phyloP scores from a whole-genome alignment of 2,113 vertebrate genomes.

The Meriones unguiculatus region DNA sequence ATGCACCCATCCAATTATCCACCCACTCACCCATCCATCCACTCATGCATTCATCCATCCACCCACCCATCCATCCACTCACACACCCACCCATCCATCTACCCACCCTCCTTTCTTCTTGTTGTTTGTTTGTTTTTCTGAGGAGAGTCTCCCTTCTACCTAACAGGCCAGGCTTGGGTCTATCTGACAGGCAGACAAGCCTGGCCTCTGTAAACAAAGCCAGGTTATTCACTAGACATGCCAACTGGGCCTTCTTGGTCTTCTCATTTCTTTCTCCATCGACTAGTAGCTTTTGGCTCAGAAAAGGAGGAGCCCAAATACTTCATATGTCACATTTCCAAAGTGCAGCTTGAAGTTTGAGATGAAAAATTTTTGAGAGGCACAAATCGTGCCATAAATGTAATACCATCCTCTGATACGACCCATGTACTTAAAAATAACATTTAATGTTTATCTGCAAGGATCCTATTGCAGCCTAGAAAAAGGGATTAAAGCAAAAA shows the following conservation, averaged over 20 bases:
- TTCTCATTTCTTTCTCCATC: not conserved
- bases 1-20: too few species aligned
- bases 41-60: too few species aligned
- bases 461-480: not conserved
- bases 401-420: not conserved
- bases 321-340: not conserved
- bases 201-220: not conserved
- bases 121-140: not conserved
- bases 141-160: not conserved
- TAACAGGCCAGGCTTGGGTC: not conserved
- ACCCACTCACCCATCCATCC: too few species aligned
- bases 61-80: too few species aligned
- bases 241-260: not conserved
- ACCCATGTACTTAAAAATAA: not conserved
- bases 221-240: not conserved
- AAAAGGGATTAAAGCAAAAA: conserved; percentile 45
- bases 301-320: not conserved
- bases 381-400: not conserved
- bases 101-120: not conserved
- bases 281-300: not conserved
- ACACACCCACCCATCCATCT: not conserved
- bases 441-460: not conserved
- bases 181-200: not conserved
- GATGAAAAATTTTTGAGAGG: not conserved
- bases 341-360: not conserved